Evolutionary conservation across 2,888 invertebrate species (phyloP).

Genomic region (Diadromus collaris): DNA sequence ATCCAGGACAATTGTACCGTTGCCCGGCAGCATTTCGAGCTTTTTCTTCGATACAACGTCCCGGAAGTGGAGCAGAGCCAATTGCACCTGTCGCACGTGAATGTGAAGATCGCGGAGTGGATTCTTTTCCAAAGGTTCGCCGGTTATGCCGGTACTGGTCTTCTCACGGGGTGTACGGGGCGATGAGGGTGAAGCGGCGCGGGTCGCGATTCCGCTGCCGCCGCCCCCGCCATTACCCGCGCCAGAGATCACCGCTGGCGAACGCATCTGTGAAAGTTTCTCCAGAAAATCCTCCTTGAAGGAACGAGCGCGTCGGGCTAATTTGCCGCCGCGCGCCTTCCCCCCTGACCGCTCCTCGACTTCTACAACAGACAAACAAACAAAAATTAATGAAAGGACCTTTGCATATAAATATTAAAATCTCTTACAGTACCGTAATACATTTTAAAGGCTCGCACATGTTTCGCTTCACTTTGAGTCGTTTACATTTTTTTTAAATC

Average conservation of each 20-base stretch:
- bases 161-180: conserved; percentile 78
- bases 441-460: neutral
- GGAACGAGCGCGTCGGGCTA: conserved; percentile 93
- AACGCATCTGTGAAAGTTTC: conserved; percentile 94
- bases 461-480: neutral
- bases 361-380: conserved; percentile 70
- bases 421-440: neutral
- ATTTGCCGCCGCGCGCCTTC: conserved; percentile 91
- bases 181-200: conserved; percentile 80
- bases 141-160: conserved; percentile 79
- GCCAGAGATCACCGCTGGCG: conserved; percentile 81
- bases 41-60: conserved; percentile 96
- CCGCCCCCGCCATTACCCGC: conserved; percentile 80
- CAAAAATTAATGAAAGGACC: conserved; percentile 15
- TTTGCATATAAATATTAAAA: neutral
- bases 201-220: conserved; percentile 79
- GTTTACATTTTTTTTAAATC: too few species aligned
- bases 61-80: conserved; percentile 93
- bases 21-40: conserved; percentile 95
- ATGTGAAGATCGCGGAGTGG: conserved; percentile 88
- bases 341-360: conserved; percentile 84
- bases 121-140: conserved; percentile 82
- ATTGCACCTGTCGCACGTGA: conserved; percentile 88
- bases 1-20: conserved; percentile 96
- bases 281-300: conserved; percentile 97